phyloP scores from a whole-genome alignment of 2,113 vertebrate genomes.

The Bungarus multicinctus region DNA sequence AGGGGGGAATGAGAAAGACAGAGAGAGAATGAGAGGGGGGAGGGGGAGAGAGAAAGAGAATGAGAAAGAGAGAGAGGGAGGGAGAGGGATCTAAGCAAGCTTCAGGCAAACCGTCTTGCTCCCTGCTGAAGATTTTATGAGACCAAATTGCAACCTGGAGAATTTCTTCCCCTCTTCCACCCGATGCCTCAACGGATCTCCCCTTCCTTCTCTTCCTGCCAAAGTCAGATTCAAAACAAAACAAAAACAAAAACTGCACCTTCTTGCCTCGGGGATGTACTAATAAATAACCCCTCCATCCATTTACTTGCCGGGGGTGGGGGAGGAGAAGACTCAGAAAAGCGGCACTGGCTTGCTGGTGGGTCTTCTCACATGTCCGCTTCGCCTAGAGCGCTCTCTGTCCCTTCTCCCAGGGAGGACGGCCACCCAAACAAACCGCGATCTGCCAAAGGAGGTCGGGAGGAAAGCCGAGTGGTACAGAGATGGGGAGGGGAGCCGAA shows the following conservation, averaged over 20 bases:
- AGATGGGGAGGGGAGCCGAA: background rate
- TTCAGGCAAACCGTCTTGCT: constrained; percentile 35
- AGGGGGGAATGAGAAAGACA: no score
- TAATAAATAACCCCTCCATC: background rate
- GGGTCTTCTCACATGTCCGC: fast-evolving
- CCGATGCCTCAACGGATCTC: background rate
- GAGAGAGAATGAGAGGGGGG: no score
- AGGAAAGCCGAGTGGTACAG: background rate
- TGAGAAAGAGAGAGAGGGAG: no score
- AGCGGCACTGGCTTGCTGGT: background rate
- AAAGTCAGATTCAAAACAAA: background rate
- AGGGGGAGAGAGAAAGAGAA: no score
- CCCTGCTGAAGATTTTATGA: constrained; percentile 13
- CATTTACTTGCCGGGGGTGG: fast-evolving
- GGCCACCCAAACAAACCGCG: constrained; percentile 8
- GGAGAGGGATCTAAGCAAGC: no score
- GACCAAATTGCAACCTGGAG: background rate
- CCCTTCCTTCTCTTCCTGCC: background rate
- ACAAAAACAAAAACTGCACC: constrained; percentile 26
- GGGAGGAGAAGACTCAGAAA: background rate
- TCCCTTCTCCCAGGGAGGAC: constrained; percentile 25
- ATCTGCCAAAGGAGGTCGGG: constrained; percentile 41
- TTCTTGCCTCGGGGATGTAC: background rate
- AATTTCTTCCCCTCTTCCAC: background rate
- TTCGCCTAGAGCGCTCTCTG: constrained; percentile 4